A percentile compares a stretch with the other conserved stretches of the same genome.
These are phyloP conservation scores for Acipenser transmontanus DNA, from an alignment of 2,797 vertebrate genomes.

Conservation along the genomic window DNA sequence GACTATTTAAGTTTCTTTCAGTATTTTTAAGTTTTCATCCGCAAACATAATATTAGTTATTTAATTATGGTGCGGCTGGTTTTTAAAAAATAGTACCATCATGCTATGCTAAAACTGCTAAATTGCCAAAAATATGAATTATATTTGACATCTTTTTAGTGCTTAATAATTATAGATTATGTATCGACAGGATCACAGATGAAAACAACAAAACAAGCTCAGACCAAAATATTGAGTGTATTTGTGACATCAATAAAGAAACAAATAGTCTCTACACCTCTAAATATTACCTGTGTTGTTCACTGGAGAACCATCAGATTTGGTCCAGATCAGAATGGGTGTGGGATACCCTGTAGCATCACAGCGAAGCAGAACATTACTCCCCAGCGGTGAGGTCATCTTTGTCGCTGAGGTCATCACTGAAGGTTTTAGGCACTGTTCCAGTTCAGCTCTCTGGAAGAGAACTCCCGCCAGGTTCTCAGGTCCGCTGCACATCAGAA, in stretches of 20 bases:
- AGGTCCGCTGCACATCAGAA: slow-evolving; percentile 76
- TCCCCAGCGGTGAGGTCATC: slow-evolving; percentile 81
- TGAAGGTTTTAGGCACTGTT: slow-evolving; percentile 82
- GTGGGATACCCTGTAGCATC: slow-evolving; percentile 84
- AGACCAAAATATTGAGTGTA: too few relatives aligned
- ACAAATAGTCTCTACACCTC: background rate
- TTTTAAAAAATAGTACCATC: too few relatives aligned
- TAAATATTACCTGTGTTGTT: slow-evolving; percentile 78
- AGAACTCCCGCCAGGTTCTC: slow-evolving; percentile 75
- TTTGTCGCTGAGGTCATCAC: slow-evolving; percentile 92
- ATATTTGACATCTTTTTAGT: too few relatives aligned
- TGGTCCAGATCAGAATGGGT: slow-evolving; percentile 76
- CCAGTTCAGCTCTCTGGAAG: slow-evolving; percentile 82
- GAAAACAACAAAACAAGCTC: too few relatives aligned
- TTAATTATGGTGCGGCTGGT: too few relatives aligned
- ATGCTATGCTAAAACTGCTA: too few relatives aligned
- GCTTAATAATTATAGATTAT: too few relatives aligned
- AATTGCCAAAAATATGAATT: too few relatives aligned
- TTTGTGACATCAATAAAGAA: background rate
- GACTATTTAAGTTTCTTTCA: too few relatives aligned
- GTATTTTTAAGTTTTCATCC: too few relatives aligned
- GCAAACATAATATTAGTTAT: too few relatives aligned
- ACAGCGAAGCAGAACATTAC: slow-evolving; percentile 89
- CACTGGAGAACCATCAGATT: slow-evolving; percentile 56
- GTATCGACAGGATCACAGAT: too few relatives aligned